A percentile compares a stretch with the other conserved stretches of the same genome.
phyloP scores from a whole-genome alignment of 2,113 vertebrate species.

The Paratilapia polleni region DNA sequence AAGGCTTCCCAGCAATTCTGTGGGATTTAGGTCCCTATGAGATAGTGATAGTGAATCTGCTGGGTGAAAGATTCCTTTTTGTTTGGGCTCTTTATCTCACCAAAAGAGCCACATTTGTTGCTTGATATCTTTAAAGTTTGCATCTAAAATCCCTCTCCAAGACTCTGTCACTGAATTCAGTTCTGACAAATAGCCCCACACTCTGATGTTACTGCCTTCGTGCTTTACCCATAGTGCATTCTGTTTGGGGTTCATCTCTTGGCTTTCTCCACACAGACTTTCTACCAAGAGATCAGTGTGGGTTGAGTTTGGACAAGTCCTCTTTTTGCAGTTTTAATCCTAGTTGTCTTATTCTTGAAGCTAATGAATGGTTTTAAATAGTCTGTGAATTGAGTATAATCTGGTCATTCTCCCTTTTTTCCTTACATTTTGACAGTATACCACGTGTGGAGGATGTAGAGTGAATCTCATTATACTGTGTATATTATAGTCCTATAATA shows the following conservation, averaged over 20 bases:
- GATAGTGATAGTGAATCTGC: too few species aligned
- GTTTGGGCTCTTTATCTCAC: rapidly evolving
- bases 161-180: not conserved
- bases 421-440: not conserved
- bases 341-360: too few species aligned
- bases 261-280: not conserved
- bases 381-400: not conserved
- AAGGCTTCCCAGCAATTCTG: not conserved
- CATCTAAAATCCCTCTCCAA: not conserved
- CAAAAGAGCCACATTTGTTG: not conserved
- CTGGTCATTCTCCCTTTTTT: not conserved
- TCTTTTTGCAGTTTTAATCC: too few species aligned
- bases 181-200: not conserved
- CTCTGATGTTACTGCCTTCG: not conserved
- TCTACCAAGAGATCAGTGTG: too few species aligned
- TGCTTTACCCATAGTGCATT: too few species aligned
- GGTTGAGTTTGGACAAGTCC: too few species aligned
- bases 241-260: not conserved
- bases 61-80: too few species aligned
- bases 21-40: not conserved
- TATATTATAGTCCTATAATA: too few species aligned
- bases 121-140: not conserved
- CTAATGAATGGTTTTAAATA: too few species aligned
- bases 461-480: not conserved
- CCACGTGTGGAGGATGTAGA: not conserved